Percentiles rank a stretch among this genome's conserved stretches.
phyloP scores from a whole-genome alignment of 1,140 invertebrate genomes.

The Paraescarpia echinospica region DNA sequence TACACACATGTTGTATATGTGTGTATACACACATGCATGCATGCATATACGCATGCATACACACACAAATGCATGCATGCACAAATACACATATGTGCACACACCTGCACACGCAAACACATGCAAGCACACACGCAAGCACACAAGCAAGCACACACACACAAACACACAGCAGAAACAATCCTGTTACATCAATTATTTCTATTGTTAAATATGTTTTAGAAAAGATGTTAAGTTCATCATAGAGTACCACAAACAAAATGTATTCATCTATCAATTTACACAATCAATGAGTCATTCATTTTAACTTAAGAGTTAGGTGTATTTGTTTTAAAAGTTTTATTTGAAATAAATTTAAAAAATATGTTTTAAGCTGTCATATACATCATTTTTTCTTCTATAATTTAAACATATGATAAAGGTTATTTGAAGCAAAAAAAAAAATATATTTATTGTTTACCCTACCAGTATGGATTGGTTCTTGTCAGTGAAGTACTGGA shows the following conservation, averaged over 20 bases:
- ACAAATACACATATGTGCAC: too few species aligned
- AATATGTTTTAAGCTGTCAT: background rate
- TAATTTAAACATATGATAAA: background rate
- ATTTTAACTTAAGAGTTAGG: background rate
- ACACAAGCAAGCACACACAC: too few species aligned
- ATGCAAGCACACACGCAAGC: too few species aligned
- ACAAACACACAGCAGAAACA: too few species aligned
- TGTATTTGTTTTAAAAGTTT: background rate
- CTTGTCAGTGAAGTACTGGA: slow-evolving; percentile 79
- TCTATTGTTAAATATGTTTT: too few species aligned
- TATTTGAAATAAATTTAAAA: background rate
- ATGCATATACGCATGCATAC: too few species aligned
- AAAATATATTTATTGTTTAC: background rate
- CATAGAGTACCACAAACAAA: too few species aligned
- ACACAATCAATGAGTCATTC: too few species aligned
- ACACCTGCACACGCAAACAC: too few species aligned
- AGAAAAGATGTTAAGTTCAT: too few species aligned
- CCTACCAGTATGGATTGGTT: slow-evolving; percentile 78
- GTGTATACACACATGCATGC: background rate
- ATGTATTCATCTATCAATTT: too few species aligned
- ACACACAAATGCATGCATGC: background rate
- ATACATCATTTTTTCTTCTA: background rate
- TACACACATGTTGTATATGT: background rate
- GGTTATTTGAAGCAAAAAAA: background rate
- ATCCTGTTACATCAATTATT: background rate